These are phyloP conservation scores for Melanotaenia nigrans DNA, from an alignment of 2,797 vertebrate species.

Conservation along the genomic window DNA sequence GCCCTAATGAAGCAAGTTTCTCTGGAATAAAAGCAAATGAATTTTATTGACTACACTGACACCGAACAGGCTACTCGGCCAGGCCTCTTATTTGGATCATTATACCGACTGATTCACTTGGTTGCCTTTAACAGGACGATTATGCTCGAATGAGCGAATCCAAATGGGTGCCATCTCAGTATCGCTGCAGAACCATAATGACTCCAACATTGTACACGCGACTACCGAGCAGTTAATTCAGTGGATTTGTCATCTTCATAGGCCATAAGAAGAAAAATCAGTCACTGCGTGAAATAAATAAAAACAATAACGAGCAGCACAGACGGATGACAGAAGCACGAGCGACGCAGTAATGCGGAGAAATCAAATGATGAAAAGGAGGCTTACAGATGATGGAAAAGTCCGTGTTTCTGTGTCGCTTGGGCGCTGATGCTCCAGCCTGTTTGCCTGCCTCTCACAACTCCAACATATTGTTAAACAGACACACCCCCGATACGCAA, in stretches of 20 bases:
- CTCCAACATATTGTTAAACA: slow-evolving; percentile 25
- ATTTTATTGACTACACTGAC: slow-evolving; percentile 8
- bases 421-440: slow-evolving; percentile 18
- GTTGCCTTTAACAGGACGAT: not conserved
- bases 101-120: not conserved
- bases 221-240: not conserved
- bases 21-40: not conserved
- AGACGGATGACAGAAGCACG: not conserved
- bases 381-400: slow-evolving; percentile 51
- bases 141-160: not conserved
- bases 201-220: not conserved
- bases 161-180: not conserved
- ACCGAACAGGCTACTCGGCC: not conserved
- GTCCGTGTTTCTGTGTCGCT: slow-evolving; percentile 11
- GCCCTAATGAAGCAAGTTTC: not conserved
- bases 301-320: not conserved
- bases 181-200: not conserved
- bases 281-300: not conserved
- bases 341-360: not conserved
- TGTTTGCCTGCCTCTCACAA: slow-evolving; percentile 22
- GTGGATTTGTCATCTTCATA: not conserved
- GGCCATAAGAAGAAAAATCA: slow-evolving; percentile 9
- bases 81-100: slow-evolving; percentile 6
- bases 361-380: not conserved
- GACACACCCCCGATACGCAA: slow-evolving; percentile 23